Percentiles rank a stretch among this genome's conserved stretches.
These are phyloP conservation scores for Drosophila willistoni DNA, from an alignment of 1,140 invertebrate genomes.

Conservation along the genomic window DNA sequence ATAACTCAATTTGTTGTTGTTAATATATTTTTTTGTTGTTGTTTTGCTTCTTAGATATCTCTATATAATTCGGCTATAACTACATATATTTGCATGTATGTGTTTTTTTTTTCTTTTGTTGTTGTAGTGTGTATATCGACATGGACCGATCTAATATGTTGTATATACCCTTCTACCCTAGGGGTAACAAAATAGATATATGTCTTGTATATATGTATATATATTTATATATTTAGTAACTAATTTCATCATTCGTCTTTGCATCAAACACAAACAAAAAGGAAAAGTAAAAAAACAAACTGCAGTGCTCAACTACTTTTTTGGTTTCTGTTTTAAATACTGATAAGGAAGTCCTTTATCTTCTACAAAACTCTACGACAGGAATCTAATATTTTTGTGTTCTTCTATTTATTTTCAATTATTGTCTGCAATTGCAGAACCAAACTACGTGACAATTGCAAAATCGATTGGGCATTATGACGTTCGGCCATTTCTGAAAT, in stretches of 20 bases:
- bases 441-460: conserved; percentile 92
- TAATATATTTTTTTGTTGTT: no score
- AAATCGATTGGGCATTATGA: conserved; percentile 92
- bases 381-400: conserved; percentile 2
- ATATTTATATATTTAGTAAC: not conserved
- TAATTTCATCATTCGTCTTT: not conserved
- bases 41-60: no score
- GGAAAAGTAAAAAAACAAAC: not conserved
- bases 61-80: no score
- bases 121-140: not conserved
- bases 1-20: no score
- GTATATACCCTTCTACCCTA: conserved; percentile 1
- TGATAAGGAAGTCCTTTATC: conserved; percentile 54
- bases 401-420: conserved; percentile 92
- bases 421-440: conserved; percentile 94
- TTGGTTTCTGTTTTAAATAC: conserved; percentile 43
- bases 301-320: conserved; percentile 12
- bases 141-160: not conserved
- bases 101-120: no score
- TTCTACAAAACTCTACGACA: conserved; percentile 16
- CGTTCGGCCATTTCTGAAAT: conserved; percentile 96
- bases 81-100: no score
- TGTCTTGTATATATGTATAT: not conserved
- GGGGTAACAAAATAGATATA: not conserved
- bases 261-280: not conserved